Percentiles rank a stretch among this genome's conserved stretches.
These are phyloP conservation scores for Nephrotoma flavescens DNA, from an alignment of 2,888 invertebrate genomes.

Conservation along the genomic window DNA sequence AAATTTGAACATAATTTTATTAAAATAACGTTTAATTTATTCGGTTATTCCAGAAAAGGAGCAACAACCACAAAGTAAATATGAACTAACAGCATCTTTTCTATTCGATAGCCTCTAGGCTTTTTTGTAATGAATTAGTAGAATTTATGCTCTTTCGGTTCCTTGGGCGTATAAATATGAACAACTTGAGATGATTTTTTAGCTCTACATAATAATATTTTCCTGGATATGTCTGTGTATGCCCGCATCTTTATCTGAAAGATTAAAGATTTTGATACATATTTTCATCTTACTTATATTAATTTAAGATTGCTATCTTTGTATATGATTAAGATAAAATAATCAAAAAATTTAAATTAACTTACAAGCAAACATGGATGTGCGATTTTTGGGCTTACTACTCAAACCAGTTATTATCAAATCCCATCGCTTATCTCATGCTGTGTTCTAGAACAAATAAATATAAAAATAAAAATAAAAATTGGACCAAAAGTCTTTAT, in stretches of 20 bases:
- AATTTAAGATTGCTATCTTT: neutral
- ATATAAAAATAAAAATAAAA: neutral
- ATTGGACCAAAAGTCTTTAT: neutral
- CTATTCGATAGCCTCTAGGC: too few species aligned
- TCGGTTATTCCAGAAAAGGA: too few species aligned
- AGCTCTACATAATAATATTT: too few species aligned
- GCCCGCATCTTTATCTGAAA: neutral
- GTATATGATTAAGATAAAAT: neutral
- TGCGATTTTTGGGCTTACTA: neutral
- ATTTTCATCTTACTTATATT: neutral
- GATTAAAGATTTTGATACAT: neutral
- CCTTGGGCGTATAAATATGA: too few species aligned
- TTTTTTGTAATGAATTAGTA: too few species aligned
- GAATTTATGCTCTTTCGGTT: too few species aligned
- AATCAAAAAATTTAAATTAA: neutral
- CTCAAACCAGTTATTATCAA: neutral
- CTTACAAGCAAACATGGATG: too few species aligned
- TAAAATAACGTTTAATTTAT: too few species aligned
- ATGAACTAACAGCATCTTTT: too few species aligned
- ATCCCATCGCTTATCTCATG: neutral
- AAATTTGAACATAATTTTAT: too few species aligned
- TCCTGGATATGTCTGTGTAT: neutral
- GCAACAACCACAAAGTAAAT: too few species aligned
- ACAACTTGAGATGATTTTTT: too few species aligned
- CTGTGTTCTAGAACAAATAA: neutral